phyloP scores from a whole-genome alignment of 2,888 invertebrate species.

The Diarsia mendica region DNA sequence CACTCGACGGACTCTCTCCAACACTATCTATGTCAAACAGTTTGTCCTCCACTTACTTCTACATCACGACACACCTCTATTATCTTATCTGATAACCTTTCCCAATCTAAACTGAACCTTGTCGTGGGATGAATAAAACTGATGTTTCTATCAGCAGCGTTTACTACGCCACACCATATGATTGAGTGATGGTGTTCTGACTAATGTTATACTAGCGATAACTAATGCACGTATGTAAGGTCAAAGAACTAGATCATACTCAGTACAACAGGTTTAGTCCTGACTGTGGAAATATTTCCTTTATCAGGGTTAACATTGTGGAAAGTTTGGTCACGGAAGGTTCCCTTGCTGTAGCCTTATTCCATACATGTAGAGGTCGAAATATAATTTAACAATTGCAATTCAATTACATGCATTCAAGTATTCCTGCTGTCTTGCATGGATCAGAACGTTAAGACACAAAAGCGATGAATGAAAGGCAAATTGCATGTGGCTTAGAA shows the following conservation, averaged over 20 bases:
- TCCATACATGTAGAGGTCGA: background rate
- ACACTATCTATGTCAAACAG: constrained; percentile 40
- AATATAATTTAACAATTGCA: background rate
- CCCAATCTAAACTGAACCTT: constrained; percentile 28
- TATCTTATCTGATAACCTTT: constrained; percentile 43
- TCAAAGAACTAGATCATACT: constrained; percentile 44
- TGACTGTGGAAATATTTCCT: constrained; percentile 26
- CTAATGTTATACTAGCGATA: constrained; percentile 38
- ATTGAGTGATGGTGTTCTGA: constrained; percentile 23
- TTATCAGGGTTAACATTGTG: constrained; percentile 15
- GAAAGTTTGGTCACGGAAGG: constrained; percentile 32
- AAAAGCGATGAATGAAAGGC: no score
- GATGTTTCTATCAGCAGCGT: background rate
- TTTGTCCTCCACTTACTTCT: constrained; percentile 28
- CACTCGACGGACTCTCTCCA: constrained; percentile 15
- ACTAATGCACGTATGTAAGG: constrained; percentile 25
- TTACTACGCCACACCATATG: constrained; percentile 23
- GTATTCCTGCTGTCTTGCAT: no score
- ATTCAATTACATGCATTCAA: no score
- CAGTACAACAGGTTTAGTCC: constrained; percentile 8
- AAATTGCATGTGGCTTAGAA: no score
- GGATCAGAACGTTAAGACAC: no score
- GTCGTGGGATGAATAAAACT: background rate
- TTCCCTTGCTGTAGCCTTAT: background rate
- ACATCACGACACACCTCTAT: constrained; percentile 53